Evolutionary conservation across 2,113 vertebrate species (phyloP), one percentile per base, ranked within the genome.

Genomic region (Macrotus californicus): DNA sequence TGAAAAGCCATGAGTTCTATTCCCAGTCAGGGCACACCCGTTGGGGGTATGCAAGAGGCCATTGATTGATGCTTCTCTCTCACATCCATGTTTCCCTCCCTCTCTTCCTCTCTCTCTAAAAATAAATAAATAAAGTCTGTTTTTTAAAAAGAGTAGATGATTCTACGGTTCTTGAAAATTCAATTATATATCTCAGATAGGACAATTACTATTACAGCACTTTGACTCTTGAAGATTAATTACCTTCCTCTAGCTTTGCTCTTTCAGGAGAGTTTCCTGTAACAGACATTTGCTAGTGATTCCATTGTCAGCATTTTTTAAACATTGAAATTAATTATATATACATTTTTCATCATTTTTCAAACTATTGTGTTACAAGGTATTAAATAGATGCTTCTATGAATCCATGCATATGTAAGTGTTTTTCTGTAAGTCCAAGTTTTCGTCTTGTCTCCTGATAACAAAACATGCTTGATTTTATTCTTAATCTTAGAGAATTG

Each of bases 161-260:
- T n/a, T 81, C 46, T 72, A 31, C 80, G 31, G 24, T 94, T 94
- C 56, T 92, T 86, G 15, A 91, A 96, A 95, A 95, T 93, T 84
- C 75, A 96, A 89, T 96, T 96, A 93, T 50, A 52, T 70, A 22
- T 61, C 72, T 95, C 66, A 92, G 72, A 59, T 54, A 88, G 59
- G 56, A 96, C 77, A 94, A 86, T 46, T 86, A 67, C n/a, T 95
- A 69, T 56, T 73, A 88, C 13, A 96, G 83, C 13, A 86, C 19
- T 84, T 91, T 91, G 56, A 67, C 0, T 96, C 54, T 82, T 91
- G 6, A 96, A 95, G 86, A 97, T 96, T 91, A 97, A 95, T 95
- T 52, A 91, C 73, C 31, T 89, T 96, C 39, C 59, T 76, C 64
- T 39, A 91, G 87, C 18, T 94, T 83, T 69, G 29, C 39, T 89